Base-by-base conservation (phyloP, 2,113 vertebrate genomes). In the Tupaia tana region DNA sequence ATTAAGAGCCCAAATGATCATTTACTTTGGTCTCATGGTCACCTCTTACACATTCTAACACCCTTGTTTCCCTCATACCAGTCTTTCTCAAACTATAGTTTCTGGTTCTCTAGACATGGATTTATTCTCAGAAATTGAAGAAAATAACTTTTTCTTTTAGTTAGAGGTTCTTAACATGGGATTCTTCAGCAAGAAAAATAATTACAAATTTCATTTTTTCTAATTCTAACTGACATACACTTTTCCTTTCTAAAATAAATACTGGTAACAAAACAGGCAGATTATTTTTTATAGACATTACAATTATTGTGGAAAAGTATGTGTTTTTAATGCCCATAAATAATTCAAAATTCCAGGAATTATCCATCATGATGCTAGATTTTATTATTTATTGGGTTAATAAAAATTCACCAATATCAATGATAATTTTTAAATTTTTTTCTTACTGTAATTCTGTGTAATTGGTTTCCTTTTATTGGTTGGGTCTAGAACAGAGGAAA, bases 211-310 rank as follows among this genome's bases (percentile, higher is more conserved):
- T 82, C 64, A 71, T 81, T 90, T 89, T 71, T 58, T 91, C 54
- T 89, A 74, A 63, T 92, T 93, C 58, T 87, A 64, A 90, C 13
- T 82, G 14, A 83, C 86, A 89, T 61, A 24, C 19, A 12, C n/a
- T 15, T 19, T 75, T 93, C 85, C 63, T 77, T 86, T 86, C 69
- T 96, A 88, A 92, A 77, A 66, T 89, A n/a, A 95, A 71, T 54
- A 74, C 59, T 79, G 4, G 13, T 6, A 9, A 66, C 11, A 82
- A 82, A 80, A 77, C 3, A 73, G 7, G 25, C 12, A 81, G 15
- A 24, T 20, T 56, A 43, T 79, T 18, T 56, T 77, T 84, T 31
- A 63, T 43, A 89, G 52, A 14, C 29, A 86, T 77, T 91, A 52
- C 2, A 54, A 61, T 71, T 81, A 59, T n/a, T 71, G 2, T 82